phyloP scores from a whole-genome alignment of 2,113 vertebrate species.

The Corythaixoides concolor region DNA sequence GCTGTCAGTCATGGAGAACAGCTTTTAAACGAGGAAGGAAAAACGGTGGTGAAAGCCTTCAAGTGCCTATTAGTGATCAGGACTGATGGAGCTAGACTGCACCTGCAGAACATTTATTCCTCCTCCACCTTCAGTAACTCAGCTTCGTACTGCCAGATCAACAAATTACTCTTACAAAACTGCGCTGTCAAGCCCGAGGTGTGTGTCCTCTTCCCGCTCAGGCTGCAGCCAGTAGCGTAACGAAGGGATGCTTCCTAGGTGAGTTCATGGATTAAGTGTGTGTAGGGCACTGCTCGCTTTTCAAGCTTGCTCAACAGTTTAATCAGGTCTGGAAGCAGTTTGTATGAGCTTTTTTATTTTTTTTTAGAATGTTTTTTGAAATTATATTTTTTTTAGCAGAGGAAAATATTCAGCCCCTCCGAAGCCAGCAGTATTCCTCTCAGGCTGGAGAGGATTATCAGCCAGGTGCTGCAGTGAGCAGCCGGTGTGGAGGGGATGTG shows the following conservation, averaged over 20 bases:
- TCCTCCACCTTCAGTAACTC: slow-evolving; percentile 41
- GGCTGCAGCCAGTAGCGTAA: not conserved
- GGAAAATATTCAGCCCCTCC: not conserved
- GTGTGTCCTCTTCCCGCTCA: not conserved
- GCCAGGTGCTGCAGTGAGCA: not conserved
- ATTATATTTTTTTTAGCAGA: not conserved
- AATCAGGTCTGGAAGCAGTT: not conserved
- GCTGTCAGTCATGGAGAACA: not conserved
- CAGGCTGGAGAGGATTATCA: not conserved
- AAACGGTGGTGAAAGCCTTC: not conserved
- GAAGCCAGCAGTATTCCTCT: not conserved
- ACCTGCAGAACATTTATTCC: slow-evolving; percentile 49
- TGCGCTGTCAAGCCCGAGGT: rapidly evolving
- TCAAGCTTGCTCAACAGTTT: not conserved
- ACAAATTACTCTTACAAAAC: slow-evolving; percentile 7
- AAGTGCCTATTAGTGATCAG: not conserved
- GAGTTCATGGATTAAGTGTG: not conserved
- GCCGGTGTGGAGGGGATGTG: not conserved
- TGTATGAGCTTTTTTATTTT: not conserved
- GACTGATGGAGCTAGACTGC: not conserved
- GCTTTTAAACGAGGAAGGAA: not conserved
- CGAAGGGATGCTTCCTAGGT: not conserved
- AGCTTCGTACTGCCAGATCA: not conserved
- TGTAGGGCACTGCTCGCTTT: not conserved
- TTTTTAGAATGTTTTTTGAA: not conserved